These are phyloP conservation scores for Tanytarsus gracilentus DNA, from an alignment of 2,888 invertebrate species.

Conservation along the genomic window DNA sequence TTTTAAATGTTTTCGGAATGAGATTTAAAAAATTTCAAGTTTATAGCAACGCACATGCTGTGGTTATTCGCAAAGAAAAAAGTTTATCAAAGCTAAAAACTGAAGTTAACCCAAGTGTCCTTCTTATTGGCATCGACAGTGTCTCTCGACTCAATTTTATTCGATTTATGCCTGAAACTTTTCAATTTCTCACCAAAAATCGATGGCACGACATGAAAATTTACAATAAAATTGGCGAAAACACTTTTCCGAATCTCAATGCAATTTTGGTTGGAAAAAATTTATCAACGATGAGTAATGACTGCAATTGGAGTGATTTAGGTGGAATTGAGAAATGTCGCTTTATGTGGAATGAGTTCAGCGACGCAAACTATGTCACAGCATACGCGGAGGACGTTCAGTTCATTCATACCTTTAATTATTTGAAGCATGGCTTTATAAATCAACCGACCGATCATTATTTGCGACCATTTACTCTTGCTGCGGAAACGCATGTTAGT, in stretches of 20 bases:
- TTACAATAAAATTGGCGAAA: slow-evolving; percentile 53
- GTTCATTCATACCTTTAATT: slow-evolving; percentile 59
- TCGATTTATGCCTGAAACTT: slow-evolving; percentile 65
- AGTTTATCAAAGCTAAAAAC: slow-evolving; percentile 43
- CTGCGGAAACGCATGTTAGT: slow-evolving; percentile 52
- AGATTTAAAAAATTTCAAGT: slow-evolving; percentile 33
- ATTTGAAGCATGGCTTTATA: slow-evolving; percentile 60
- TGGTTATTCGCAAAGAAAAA: slow-evolving; percentile 46
- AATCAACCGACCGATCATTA: slow-evolving; percentile 75
- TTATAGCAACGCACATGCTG: slow-evolving; percentile 46
- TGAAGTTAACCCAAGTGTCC: slow-evolving; percentile 47
- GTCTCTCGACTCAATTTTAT: slow-evolving; percentile 70
- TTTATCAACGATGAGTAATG: slow-evolving; percentile 42
- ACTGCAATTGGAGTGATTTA: slow-evolving; percentile 44
- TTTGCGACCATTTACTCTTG: slow-evolving; percentile 61
- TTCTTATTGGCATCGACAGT: slow-evolving; percentile 77
- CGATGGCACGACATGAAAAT: slow-evolving; percentile 65
- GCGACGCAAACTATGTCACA: slow-evolving; percentile 61
- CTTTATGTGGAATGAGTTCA: slow-evolving; percentile 69
- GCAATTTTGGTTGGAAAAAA: slow-evolving; percentile 66
- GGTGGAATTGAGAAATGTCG: slow-evolving; percentile 60
- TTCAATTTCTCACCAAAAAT: slow-evolving; percentile 54
- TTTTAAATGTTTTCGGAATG: neutral
- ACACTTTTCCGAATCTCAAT: slow-evolving; percentile 65
- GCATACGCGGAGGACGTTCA: slow-evolving; percentile 72